Evolutionary conservation across 1,140 invertebrate genomes (phyloP), one percentile per base, ranked within the genome.

Genomic region (Meloidogyne exigua): DNA sequence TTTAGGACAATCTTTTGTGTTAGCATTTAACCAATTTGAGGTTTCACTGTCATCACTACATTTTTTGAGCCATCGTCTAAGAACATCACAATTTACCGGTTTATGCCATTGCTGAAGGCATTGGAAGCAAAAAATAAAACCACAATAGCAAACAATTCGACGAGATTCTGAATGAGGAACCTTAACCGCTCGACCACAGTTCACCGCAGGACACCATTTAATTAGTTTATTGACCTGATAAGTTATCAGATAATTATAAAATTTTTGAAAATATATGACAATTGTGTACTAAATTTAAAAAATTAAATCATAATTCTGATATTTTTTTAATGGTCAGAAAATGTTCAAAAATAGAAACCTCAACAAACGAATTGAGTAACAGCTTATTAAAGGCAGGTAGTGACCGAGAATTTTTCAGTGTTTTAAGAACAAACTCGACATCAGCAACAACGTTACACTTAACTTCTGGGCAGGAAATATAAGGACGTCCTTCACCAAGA

Each of bases 21-120:
- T 98, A 9, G 95, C 96, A 69, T 94, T 95, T 85, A 99, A 97
- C 96, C 96, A 99, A 88, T 98, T 98, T 25, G 94, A 96, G 39
- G 96, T 99, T 90, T 98, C 96, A 13, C 94, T 97, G 88, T 99
- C 96, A 88, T 99, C 96, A 87, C 97, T 95, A 89, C 95, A 98
- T 89, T 99, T 99, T 89, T 98, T 98, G 75, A 97, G 95, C 96
- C 96, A 99, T 88, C 93, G 94, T 85, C 92, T 92, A 0, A 99
- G 90, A 87, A 95, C 91, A 82, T 92, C 91, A 89, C 96, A 99
- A 83, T 93, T 93, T 2, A 98, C 95, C 9, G 96, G 96, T 88
- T 99, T 96, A 89, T 99, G 96, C 96, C 96, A 99, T 88, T 95
- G 94, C 44, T 78, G 94, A 57, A 94, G 94, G 90, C 96, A 99